phyloP scores from a whole-genome alignment of 2,113 vertebrate genomes.

The Anarrhichthys ocellatus region DNA sequence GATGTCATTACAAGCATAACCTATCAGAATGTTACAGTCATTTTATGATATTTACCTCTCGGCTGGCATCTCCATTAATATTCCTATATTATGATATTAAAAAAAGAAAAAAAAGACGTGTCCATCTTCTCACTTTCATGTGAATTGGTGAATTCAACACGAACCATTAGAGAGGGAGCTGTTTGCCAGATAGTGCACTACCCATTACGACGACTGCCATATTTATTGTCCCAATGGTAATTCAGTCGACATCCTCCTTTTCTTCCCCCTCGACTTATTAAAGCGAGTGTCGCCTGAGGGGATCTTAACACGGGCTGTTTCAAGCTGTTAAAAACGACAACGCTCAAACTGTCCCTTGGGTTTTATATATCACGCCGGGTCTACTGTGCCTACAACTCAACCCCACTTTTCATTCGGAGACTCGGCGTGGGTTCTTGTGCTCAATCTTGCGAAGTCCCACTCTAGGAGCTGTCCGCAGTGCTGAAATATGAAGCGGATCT shows the following conservation, averaged over 20 bases:
- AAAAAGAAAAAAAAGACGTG: neutral
- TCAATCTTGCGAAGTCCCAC: neutral
- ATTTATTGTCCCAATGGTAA: conserved; percentile 66
- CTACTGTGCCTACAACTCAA: conserved; percentile 44
- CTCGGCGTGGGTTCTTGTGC: neutral
- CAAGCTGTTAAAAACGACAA: conserved; percentile 74
- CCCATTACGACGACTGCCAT: conserved; percentile 50
- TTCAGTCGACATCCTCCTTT: conserved; percentile 61
- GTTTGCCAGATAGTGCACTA: conserved; percentile 34
- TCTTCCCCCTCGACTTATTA: conserved; percentile 69
- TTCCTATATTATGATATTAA: neutral
- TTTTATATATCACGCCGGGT: conserved; percentile 50
- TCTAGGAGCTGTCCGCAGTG: conserved; percentile 52
- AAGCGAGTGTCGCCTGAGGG: conserved; percentile 76
- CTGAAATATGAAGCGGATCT: conserved; percentile 27
- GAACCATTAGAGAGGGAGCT: conserved; percentile 15
- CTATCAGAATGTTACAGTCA: too few relatives aligned
- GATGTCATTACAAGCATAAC: neutral
- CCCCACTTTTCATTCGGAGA: conserved; percentile 12
- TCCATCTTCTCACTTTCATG: neutral
- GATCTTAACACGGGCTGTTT: conserved; percentile 64
- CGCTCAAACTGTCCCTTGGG: conserved; percentile 75
- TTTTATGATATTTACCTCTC: neutral
- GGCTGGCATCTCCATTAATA: neutral
- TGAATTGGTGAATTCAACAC: conserved; percentile 15